A percentile compares a stretch with the other conserved stretches of the same genome.
These are phyloP conservation scores for Oxytorus armatus DNA, from an alignment of 2,888 invertebrate genomes.

Conservation along the genomic window DNA sequence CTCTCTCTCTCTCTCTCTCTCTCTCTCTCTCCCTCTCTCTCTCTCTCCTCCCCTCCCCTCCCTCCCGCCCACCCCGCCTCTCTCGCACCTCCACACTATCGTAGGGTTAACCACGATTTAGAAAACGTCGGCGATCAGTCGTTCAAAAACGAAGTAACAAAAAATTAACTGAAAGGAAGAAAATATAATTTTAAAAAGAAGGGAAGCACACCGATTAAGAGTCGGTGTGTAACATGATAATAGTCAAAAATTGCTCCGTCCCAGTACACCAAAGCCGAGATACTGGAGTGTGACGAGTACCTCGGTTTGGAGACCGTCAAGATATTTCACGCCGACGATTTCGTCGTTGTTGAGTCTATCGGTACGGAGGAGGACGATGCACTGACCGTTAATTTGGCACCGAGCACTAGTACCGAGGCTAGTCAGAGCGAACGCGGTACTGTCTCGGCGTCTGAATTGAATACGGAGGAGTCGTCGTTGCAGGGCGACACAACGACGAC, in stretches of 20 bases:
- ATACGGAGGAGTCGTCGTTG: constrained; percentile 61
- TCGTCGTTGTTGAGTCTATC: constrained; percentile 82
- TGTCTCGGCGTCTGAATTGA: constrained; percentile 56
- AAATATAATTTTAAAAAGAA: constrained; percentile 34
- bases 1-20: constrained; percentile 12
- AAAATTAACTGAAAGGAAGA: constrained; percentile 3
- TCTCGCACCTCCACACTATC: constrained; percentile 18
- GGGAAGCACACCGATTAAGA: constrained; percentile 64
- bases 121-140: neutral
- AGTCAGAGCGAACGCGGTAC: constrained; percentile 66
- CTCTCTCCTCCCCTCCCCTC: constrained; percentile 32
- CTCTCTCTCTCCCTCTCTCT: constrained; percentile 9
- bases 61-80: no score
- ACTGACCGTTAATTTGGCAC: constrained; percentile 76
- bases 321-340: constrained; percentile 83
- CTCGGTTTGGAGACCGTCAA: constrained; percentile 82
- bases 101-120: constrained; percentile 42
- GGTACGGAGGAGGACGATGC: constrained; percentile 80
- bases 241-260: constrained; percentile 69
- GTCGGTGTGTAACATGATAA: constrained; percentile 77
- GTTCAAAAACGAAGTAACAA: neutral
- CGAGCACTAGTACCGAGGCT: constrained; percentile 68
- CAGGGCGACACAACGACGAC: constrained; percentile 52
- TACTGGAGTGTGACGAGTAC: constrained; percentile 84
- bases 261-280: constrained; percentile 73